Conservation (phyloP, 1,140 invertebrate species). For the Oscheius sp. region DNA sequence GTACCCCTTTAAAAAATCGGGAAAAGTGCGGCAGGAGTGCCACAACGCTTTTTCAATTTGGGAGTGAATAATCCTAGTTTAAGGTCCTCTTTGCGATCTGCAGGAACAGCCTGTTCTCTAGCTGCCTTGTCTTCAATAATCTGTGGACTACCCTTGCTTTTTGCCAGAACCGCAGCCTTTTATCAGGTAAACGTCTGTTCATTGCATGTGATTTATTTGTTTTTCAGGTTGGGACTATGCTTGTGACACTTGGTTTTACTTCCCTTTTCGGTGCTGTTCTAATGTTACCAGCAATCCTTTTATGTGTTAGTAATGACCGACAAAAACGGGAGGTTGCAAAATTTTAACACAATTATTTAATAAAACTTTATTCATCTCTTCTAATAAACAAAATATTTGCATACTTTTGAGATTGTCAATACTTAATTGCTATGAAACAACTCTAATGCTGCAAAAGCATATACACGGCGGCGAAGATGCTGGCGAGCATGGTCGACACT, state of each 20-base stretch:
- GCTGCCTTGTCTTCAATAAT: background rate
- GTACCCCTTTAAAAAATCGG: too few species aligned
- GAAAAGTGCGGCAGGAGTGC: too few species aligned
- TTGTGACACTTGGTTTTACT: constrained; percentile 10
- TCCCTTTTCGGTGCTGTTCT: constrained; percentile 14
- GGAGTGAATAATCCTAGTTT: background rate
- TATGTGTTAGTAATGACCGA: too few species aligned
- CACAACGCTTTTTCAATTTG: background rate
- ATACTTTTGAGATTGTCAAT: background rate
- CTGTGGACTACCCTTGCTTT: constrained; percentile 13
- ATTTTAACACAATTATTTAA: too few species aligned
- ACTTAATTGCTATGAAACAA: background rate
- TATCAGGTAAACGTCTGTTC: constrained; percentile 15
- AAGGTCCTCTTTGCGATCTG: constrained; percentile 13
- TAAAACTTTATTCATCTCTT: background rate
- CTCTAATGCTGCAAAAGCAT: background rate
- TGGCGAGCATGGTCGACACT: background rate
- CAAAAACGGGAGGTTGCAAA: too few species aligned
- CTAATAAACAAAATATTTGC: constrained; percentile 7
- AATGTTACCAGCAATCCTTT: background rate
- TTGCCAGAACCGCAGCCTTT: constrained; percentile 11
- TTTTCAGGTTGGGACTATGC: constrained; percentile 19
- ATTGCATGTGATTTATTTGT: background rate
- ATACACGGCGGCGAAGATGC: background rate
- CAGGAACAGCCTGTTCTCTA: constrained; percentile 10